Evolutionary conservation across 2,113 vertebrate species (phyloP).

Genomic region (Hipposideros armiger): DNA sequence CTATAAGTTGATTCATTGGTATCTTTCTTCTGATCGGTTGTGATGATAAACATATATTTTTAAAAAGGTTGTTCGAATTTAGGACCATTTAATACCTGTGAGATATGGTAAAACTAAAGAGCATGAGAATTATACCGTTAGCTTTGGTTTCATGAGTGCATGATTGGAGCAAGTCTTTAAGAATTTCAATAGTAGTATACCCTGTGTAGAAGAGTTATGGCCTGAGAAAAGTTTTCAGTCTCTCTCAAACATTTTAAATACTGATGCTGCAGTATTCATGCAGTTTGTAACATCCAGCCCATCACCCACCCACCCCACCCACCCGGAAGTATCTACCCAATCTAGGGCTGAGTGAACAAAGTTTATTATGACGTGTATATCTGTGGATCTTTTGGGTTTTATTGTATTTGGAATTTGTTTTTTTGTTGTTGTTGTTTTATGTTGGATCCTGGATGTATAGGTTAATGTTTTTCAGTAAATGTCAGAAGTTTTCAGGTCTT

Average conservation of each 20-base stretch:
- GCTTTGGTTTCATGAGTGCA: background rate
- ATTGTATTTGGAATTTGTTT: background rate
- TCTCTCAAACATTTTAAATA: constrained; percentile 30
- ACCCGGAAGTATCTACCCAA: background rate
- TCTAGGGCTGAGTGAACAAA: background rate
- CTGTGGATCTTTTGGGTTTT: background rate
- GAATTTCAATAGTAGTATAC: background rate
- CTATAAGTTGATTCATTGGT: background rate
- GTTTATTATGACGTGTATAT: background rate
- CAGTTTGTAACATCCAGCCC: background rate
- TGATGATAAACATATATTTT: background rate
- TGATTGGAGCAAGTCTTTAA: background rate
- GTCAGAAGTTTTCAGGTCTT: background rate
- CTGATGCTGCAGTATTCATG: background rate
- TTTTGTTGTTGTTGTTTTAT: background rate
- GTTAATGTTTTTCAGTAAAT: background rate
- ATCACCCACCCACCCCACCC: background rate
- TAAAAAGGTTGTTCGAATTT: background rate
- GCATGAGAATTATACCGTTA: background rate
- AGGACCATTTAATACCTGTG: background rate
- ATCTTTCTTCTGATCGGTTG: background rate
- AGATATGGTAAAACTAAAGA: background rate
- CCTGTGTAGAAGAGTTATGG: background rate
- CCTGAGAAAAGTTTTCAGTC: background rate
- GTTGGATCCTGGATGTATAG: background rate